Evolutionary conservation across 37 sponge, comb jelly and placozoan genomes (phyloP), one percentile per base, ranked within the genome.

Genomic region (Diacarnus erythraeanus): DNA sequence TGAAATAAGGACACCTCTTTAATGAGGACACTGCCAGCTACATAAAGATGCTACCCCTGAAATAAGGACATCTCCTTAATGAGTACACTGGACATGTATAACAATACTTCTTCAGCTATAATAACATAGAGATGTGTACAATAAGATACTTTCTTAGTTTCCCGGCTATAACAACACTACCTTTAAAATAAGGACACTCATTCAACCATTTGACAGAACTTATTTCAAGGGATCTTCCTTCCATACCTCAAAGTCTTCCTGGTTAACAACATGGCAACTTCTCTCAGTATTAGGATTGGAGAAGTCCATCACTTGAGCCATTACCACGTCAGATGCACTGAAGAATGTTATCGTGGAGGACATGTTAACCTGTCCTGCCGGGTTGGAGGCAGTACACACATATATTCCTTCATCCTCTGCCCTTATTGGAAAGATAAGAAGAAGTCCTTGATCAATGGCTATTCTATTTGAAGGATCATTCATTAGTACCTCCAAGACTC

Each of bases 371-470:
- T 34, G 8, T 1, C 83, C 86, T 2, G 78, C 86, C 27, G 75
- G 30, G 54, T 88, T 92, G 66, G 30, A 61, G 22, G 86, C 93
- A 4, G 23, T 38, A 33, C 93, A 92, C 36, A 35, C 57, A 71
- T 92, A 92, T 22, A 36, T 44, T 18, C 93, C 93, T 29, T 63
- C 44, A 41, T 92, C 93, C 23, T 38, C 66, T 15, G 2, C 22
- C 61, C 20, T 25, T 3, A 77, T 76, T 3, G 44, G 54, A 2
- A 79, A 39, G 43, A 92, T 81, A 31, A 75, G 1, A 26, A 92
- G 42, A 23, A 75, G 36, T 5, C 79, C 41, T 47, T 25, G 31
- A 42, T 23, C 1, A 6, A 74, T 34, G 9, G 30, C 22, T 20
- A 74, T 29, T 17, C 74, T 33, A n/a, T 59, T 36, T 9, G 34